Base-by-base conservation (phyloP, 2,888 invertebrate genomes). In the Acleris cristana region DNA sequence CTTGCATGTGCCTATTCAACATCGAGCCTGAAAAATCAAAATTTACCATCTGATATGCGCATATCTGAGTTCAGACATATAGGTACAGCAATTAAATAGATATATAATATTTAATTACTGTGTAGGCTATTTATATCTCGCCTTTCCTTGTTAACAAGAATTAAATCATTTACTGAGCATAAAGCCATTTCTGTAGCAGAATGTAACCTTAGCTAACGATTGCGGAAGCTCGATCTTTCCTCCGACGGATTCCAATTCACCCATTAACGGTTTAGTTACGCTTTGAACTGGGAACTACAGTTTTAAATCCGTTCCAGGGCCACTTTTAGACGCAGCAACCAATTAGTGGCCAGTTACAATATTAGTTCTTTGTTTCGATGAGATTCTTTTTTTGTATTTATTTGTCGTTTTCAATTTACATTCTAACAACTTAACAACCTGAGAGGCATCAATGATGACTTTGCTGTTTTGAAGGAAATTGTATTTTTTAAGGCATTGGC, bases 211-310 rank as follows among this genome's bases (percentile, higher is more conserved):
- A 67, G 21, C 66, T 66, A 66, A 62, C 57, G 57, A 64, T 53
- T 30, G 53, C 67, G 67, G 67, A 67, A 67, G 67, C 62, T 61
- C 40, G 57, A 52, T 66, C 56, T 40, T 40, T 64, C 52, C 57
- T 26, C 56, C 26, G 48, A 75, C 79, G 78, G 77, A 78, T 80
- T 82, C 80, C 78, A 73, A 77, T 81, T 81, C 79, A 70, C 74
- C 87, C 86, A 88, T 88, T 88, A 89, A 82, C 86, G 79, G 82
- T 78, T 74, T 70, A 74, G 80, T 80, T 77, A 76, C 81, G 80
- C 85, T 88, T 87, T 88, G 86, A 88, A 87, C 84, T 83, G 69
- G 59, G 65, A 51, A 65, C 54, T 68, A 53, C 40, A 57, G 71
- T 80, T 79, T 84, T 81, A 83, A 84, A 80, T 83, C 83, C 83